Evolutionary conservation across 1,140 invertebrate species (phyloP).

Genomic region (Magallana ariakensis): DNA sequence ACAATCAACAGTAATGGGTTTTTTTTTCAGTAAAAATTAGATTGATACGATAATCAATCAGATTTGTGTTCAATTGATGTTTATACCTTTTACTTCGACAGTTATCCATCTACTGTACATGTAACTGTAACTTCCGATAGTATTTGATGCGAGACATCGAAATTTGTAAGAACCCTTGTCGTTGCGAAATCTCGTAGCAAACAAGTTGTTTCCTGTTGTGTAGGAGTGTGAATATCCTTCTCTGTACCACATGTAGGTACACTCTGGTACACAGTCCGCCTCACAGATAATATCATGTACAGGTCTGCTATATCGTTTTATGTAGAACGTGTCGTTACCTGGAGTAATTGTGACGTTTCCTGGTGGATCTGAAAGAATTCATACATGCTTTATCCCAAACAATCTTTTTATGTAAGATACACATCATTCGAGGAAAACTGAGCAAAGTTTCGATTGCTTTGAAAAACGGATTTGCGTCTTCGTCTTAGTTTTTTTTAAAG

Average conservation of each 20-base stretch:
- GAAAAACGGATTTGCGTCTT: too few species aligned
- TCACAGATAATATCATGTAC: not conserved
- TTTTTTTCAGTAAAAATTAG: too few species aligned
- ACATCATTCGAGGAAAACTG: too few species aligned
- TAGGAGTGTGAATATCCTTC: not conserved
- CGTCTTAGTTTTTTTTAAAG: too few species aligned
- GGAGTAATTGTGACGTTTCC: not conserved
- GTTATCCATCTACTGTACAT: not conserved
- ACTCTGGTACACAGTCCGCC: not conserved
- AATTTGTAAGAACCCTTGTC: not conserved
- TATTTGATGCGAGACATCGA: not conserved
- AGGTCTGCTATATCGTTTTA: not conserved
- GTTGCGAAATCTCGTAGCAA: not conserved
- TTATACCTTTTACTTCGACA: not conserved
- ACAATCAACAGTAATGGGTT: too few species aligned
- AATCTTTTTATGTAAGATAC: too few species aligned
- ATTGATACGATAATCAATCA: too few species aligned
- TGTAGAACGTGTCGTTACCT: not conserved
- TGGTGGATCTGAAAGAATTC: not conserved
- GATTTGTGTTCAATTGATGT: too few species aligned
- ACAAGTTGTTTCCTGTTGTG: not conserved
- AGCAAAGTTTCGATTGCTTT: too few species aligned
- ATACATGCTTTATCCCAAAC: not conserved
- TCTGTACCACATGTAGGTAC: not conserved
- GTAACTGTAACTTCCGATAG: not conserved